Conservation (phyloP, 2,113 vertebrate species). For the Microcebus ravelobensis region DNA sequence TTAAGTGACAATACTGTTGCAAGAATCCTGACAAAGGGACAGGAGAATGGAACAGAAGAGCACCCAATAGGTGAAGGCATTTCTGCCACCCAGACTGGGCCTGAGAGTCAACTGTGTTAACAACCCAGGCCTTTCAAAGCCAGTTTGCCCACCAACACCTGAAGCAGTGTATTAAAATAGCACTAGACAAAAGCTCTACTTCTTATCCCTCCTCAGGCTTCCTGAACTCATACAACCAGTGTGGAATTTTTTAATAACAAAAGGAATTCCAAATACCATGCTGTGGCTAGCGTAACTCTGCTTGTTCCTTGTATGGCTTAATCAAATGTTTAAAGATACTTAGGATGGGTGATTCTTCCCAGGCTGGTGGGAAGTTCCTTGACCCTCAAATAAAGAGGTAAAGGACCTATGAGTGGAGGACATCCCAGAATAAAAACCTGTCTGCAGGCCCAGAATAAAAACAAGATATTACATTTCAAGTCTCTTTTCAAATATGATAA, state of each 20-base stretch:
- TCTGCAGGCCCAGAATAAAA: not conserved
- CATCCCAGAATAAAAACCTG: rapidly evolving
- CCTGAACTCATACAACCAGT: slow-evolving; percentile 71
- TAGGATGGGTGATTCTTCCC: slow-evolving; percentile 55
- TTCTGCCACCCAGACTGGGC: not conserved
- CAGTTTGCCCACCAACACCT: slow-evolving; percentile 55
- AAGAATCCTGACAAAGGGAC: slow-evolving; percentile 6
- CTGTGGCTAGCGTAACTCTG: slow-evolving; percentile 80
- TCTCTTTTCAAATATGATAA: not conserved
- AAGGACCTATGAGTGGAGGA: not conserved
- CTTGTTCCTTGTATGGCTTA: slow-evolving; percentile 69
- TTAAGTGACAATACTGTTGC: not conserved
- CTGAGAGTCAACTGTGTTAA: not conserved
- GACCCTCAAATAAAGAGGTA: not conserved
- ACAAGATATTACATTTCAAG: not conserved
- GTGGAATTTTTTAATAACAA: slow-evolving; percentile 88
- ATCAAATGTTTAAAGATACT: slow-evolving; percentile 76
- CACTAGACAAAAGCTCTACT: slow-evolving; percentile 73
- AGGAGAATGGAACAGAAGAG: not conserved
- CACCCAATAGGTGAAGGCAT: rapidly evolving
- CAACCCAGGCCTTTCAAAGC: slow-evolving; percentile 60
- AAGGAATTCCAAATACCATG: slow-evolving; percentile 86
- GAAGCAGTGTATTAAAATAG: slow-evolving; percentile 44
- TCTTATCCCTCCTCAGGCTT: slow-evolving; percentile 70
- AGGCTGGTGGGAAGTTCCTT: not conserved